Conservation (phyloP, 2,797 vertebrate genomes). For the Margarornis squamiger region DNA sequence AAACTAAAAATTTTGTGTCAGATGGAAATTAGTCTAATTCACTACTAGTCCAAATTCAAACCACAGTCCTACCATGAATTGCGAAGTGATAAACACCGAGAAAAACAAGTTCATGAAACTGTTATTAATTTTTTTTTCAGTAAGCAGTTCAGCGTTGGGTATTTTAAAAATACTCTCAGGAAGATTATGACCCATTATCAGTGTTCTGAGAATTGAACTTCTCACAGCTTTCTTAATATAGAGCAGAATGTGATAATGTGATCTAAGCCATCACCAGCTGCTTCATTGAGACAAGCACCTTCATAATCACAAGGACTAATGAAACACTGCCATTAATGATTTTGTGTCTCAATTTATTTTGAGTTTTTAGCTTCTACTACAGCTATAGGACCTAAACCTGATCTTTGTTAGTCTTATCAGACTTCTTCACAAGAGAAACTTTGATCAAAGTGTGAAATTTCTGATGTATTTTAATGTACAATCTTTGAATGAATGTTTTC, state of each 20-base stretch:
- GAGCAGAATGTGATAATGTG: neutral
- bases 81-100: neutral
- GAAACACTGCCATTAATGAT: neutral
- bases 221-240: neutral
- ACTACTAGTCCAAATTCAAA: neutral
- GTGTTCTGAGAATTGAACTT: neutral
- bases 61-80: neutral
- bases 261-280: neutral
- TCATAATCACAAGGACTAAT: neutral
- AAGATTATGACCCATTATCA: neutral
- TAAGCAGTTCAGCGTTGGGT: neutral
- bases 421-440: neutral
- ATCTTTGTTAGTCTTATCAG: neutral
- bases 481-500: neutral
- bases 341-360: neutral
- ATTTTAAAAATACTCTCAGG: slow-evolving; percentile 18
- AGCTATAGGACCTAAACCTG: neutral
- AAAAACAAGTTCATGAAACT: neutral
- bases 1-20: neutral
- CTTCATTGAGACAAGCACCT: neutral
- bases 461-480: neutral
- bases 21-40: neutral
- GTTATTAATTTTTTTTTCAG: neutral
- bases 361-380: neutral
- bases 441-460: neutral